phyloP scores from a whole-genome alignment of 2,113 vertebrate species.

The Proteles cristata region DNA sequence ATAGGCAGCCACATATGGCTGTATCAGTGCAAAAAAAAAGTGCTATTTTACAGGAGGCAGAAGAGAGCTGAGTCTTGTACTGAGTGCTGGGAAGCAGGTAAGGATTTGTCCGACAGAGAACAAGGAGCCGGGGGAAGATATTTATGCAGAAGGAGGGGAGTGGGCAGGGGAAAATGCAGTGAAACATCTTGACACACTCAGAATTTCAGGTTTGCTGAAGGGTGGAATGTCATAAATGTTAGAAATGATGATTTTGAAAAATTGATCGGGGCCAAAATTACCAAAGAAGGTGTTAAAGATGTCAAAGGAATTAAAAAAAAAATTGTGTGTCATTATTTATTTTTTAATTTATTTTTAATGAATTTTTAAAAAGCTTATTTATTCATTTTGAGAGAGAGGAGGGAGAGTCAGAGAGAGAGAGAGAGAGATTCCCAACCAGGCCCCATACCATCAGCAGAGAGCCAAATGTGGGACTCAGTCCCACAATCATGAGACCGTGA shows the following conservation, averaged over 20 bases:
- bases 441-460: no score
- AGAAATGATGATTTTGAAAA: neutral
- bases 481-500: no score
- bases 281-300: neutral
- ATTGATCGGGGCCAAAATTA: neutral
- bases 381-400: no score
- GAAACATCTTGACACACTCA: neutral
- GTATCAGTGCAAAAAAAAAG: neutral
- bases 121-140: neutral
- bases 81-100: neutral
- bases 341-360: neutral
- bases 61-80: neutral
- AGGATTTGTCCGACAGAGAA: neutral
- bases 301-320: neutral
- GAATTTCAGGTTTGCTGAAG: neutral
- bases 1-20: accelerated
- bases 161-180: neutral
- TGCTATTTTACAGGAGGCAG: neutral
- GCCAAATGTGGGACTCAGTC: no score
- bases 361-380: no score
- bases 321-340: neutral
- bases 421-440: no score
- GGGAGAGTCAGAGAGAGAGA: no score
- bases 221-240: neutral
- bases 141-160: no score